These are phyloP conservation scores for Uropetala carovei DNA, from an alignment of 2,888 invertebrate species.

Conservation along the genomic window DNA sequence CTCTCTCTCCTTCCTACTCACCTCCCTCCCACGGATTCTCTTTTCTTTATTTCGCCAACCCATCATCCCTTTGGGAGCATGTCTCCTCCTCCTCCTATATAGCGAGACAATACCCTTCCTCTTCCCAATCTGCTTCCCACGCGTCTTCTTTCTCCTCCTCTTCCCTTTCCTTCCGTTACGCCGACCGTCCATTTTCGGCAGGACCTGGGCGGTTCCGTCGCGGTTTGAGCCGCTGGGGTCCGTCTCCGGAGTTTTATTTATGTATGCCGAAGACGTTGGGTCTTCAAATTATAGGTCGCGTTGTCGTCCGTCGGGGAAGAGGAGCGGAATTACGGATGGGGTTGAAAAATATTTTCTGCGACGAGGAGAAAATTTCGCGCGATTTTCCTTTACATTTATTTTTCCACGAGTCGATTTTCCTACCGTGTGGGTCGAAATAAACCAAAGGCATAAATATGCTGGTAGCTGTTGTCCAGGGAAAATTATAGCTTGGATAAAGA, in stretches of 20 bases:
- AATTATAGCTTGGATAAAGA: too few relatives aligned
- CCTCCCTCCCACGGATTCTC: slow-evolving; percentile 10
- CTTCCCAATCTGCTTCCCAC: background rate
- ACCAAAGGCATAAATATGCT: too few relatives aligned
- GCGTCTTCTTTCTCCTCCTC: background rate
- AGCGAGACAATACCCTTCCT: background rate
- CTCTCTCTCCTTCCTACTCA: background rate
- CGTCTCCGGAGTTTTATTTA: background rate
- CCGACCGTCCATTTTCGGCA: slow-evolving; percentile 4
- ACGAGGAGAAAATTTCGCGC: background rate
- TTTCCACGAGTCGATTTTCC: too few relatives aligned
- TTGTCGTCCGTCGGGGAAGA: background rate
- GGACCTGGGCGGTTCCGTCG: background rate
- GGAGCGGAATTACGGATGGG: background rate
- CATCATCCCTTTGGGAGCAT: background rate
- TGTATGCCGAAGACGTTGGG: slow-evolving; percentile 16
- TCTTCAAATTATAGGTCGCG: background rate
- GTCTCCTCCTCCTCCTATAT: too few relatives aligned
- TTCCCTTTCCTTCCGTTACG: background rate
- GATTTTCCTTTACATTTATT: too few relatives aligned
- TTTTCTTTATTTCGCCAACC: background rate
- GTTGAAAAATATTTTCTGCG: background rate
- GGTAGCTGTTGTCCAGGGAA: too few relatives aligned
- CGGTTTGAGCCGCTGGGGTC: background rate
- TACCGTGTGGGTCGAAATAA: too few relatives aligned